Evolutionary conservation across 1,140 invertebrate species (phyloP).

Genomic region (Bombus soroeensis): DNA sequence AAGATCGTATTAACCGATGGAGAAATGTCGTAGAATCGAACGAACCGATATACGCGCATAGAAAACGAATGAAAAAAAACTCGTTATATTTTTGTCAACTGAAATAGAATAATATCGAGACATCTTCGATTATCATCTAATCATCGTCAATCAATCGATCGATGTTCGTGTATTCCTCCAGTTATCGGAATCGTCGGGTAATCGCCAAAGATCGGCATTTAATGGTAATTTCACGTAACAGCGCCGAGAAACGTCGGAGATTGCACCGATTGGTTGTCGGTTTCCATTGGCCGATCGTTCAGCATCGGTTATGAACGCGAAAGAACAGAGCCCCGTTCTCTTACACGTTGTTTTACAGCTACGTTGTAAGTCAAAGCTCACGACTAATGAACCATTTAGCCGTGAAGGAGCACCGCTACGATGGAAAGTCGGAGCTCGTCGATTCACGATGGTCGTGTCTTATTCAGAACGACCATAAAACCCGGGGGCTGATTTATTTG

Average conservation of each 20-base stretch:
- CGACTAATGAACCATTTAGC: slow-evolving; percentile 15
- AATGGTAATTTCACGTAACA: not conserved
- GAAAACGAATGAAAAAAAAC: too few species aligned
- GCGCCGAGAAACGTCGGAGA: not conserved
- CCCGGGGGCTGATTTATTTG: not conserved
- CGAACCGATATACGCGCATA: too few species aligned
- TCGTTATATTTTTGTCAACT: too few species aligned
- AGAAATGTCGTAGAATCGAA: too few species aligned
- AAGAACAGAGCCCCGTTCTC: not conserved
- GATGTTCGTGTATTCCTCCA: not conserved
- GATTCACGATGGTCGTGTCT: not conserved
- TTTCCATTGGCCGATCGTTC: not conserved
- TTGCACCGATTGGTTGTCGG: not conserved
- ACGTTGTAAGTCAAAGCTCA: not conserved
- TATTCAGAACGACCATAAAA: not conserved
- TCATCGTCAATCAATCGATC: too few species aligned
- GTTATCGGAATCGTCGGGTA: too few species aligned
- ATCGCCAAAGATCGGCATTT: not conserved
- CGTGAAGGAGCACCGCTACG: not conserved
- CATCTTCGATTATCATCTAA: too few species aligned
- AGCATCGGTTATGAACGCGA: not conserved
- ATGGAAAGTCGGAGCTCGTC: not conserved
- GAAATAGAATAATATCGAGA: too few species aligned
- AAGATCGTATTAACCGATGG: too few species aligned
- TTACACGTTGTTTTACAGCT: not conserved